Evolutionary conservation across 2,113 vertebrate genomes (phyloP).

Genomic region (Vulpes ferrilata): DNA sequence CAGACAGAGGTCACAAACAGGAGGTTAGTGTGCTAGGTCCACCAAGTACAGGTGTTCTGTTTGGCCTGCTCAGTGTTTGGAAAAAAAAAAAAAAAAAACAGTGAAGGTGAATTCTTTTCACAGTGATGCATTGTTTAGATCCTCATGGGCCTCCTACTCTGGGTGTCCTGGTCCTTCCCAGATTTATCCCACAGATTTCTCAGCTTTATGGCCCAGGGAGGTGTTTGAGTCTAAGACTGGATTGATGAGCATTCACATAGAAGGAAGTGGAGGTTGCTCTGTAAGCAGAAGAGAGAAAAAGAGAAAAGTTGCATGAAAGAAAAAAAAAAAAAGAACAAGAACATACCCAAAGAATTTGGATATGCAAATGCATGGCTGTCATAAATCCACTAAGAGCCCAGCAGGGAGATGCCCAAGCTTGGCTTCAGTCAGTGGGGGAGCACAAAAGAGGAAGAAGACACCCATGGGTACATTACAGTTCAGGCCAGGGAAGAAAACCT

Average conservation of each 20-base stretch:
- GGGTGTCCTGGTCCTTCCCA: neutral
- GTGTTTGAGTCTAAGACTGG: neutral
- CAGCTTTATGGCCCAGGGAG: neutral
- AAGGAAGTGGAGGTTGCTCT: neutral
- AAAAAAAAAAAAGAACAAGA: no score
- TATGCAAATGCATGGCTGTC: neutral
- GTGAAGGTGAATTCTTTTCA: neutral
- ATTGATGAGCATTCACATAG: neutral
- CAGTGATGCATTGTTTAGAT: neutral
- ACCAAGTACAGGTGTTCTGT: neutral
- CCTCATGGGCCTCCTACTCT: neutral
- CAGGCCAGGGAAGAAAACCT: neutral
- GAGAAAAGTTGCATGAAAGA: rapidly evolving
- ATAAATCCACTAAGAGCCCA: neutral
- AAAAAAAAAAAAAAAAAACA: neutral
- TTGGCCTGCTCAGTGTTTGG: neutral
- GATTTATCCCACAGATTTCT: no score
- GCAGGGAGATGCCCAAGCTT: neutral
- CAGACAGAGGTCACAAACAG: neutral
- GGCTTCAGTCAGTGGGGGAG: no score
- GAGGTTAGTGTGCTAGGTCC: neutral
- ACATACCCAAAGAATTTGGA: rapidly evolving
- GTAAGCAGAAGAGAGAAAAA: neutral
- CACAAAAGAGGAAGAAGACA: neutral
- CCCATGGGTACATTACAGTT: no score